These are phyloP conservation scores for Dipodomys merriami DNA, from an alignment of 2,113 vertebrate species.

Conservation along the genomic window DNA sequence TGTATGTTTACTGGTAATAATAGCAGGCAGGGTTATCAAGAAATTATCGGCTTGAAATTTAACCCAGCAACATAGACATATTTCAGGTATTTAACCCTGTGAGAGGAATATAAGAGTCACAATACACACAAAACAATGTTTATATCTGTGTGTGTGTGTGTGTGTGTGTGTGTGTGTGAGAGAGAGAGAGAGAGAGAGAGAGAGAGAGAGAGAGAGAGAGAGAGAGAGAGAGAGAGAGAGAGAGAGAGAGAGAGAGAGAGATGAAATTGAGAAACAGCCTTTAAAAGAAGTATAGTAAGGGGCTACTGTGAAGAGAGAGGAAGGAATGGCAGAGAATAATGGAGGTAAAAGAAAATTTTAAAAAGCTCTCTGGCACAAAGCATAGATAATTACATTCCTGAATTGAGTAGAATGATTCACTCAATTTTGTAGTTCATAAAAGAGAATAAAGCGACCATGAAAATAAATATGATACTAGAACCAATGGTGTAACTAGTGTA, in stretches of 20 bases:
- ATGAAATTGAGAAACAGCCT: background rate
- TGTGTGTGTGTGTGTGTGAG: background rate
- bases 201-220: too few relatives aligned
- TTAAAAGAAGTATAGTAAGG: background rate
- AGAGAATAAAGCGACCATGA: background rate
- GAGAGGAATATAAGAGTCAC: background rate
- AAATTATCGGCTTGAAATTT: background rate
- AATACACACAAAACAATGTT: background rate
- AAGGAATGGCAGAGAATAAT: background rate
- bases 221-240: too few relatives aligned
- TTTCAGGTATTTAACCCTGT: background rate
- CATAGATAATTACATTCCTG: background rate
- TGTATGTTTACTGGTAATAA: background rate
- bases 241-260: too few relatives aligned
- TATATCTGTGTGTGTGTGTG: background rate
- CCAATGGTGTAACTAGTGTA: background rate
- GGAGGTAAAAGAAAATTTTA: background rate
- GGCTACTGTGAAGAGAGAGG: background rate
- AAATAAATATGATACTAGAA: background rate
- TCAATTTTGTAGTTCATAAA: background rate
- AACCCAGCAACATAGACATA: background rate
- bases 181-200: too few relatives aligned
- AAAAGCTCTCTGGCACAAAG: background rate
- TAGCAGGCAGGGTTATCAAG: background rate
- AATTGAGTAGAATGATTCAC: background rate